A percentile compares a stretch with the other conserved stretches of the same genome.
These are phyloP conservation scores for Yasuhikotakia modesta DNA, from an alignment of 2,797 vertebrate genomes.

Conservation along the genomic window DNA sequence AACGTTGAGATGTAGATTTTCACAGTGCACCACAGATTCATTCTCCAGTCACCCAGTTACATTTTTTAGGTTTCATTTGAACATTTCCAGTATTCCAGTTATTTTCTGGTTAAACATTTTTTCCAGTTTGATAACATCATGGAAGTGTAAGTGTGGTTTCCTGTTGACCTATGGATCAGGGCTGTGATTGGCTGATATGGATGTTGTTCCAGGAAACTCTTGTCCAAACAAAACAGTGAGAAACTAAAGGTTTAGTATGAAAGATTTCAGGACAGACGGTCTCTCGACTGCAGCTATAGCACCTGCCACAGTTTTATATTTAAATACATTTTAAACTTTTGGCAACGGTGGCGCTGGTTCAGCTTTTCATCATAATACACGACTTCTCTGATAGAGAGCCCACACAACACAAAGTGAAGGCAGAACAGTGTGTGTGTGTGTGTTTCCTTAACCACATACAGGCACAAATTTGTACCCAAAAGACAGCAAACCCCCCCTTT, in stretches of 20 bases:
- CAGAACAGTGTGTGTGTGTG: slow-evolving; percentile 7
- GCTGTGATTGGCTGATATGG: not conserved
- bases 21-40: no score
- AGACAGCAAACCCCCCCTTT: no score
- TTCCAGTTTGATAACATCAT: not conserved
- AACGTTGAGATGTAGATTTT: no score
- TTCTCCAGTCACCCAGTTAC: no score
- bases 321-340: slow-evolving; percentile 21
- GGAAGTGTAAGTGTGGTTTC: not conserved
- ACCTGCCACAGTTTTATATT: slow-evolving; percentile 21
- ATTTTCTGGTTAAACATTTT: not conserved
- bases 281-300: not conserved
- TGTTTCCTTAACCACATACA: no score
- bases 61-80: no score
- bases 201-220: not conserved
- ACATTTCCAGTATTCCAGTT: no score
- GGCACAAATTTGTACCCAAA: no score
- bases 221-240: not conserved
- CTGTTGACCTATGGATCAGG: not conserved
- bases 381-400: slow-evolving; percentile 10
- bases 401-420: slow-evolving; percentile 23
- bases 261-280: not conserved
- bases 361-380: slow-evolving; percentile 38
- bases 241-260: not conserved
- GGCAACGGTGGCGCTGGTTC: slow-evolving; percentile 12